These are phyloP conservation scores for Onthophagus taurus DNA, from an alignment of 1,140 invertebrate species.

Conservation along the genomic window DNA sequence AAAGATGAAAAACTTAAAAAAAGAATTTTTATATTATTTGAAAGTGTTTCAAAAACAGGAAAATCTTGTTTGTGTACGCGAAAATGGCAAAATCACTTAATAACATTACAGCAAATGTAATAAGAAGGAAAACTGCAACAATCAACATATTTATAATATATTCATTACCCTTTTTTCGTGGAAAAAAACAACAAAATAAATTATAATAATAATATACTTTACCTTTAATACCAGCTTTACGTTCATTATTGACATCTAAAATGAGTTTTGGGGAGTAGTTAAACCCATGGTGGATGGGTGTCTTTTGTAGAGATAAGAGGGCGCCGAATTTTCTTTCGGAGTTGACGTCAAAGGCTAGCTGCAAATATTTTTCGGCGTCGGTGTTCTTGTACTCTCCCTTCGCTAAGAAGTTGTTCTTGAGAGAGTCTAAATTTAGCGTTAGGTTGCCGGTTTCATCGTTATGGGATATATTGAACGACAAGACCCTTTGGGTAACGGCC, in stretches of 20 bases:
- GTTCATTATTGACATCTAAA: constrained; percentile 55
- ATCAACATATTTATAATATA: no score
- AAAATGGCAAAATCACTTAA: no score
- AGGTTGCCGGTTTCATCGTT: constrained; percentile 48
- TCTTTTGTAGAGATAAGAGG: constrained; percentile 41
- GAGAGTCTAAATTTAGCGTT: constrained; percentile 49
- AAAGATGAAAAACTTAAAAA: no score
- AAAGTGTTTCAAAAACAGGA: no score
- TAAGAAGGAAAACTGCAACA: no score
- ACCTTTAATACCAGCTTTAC: constrained; percentile 56
- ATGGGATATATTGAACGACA: constrained; percentile 48
- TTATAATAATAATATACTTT: no score
- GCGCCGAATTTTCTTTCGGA: constrained; percentile 60
- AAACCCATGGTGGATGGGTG: constrained; percentile 47
- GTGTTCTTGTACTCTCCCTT: constrained; percentile 55
- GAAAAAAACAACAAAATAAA: no score
- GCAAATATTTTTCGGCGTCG: constrained; percentile 51
- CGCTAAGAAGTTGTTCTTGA: constrained; percentile 51
- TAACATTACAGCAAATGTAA: no score
- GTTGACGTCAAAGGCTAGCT: constrained; percentile 56
- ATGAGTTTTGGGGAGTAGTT: constrained; percentile 55
- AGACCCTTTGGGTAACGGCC: constrained; percentile 46
- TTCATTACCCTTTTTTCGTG: no score
- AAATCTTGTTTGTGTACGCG: no score
- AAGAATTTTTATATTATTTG: no score